These are phyloP conservation scores for Hystrix cristata DNA, from an alignment of 2,113 vertebrate genomes.

Conservation along the genomic window DNA sequence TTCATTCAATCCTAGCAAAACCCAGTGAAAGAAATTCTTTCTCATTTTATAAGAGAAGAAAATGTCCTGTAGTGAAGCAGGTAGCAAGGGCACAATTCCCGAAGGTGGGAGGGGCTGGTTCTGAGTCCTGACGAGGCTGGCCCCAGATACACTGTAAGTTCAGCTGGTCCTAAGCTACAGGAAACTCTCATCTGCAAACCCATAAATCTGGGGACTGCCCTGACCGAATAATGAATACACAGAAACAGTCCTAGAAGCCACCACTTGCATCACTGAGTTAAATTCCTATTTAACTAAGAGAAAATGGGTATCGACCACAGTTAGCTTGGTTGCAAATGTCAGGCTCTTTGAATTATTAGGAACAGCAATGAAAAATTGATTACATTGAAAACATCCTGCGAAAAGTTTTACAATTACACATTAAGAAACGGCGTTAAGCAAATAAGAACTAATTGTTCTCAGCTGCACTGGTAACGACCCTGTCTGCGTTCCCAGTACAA, in stretches of 20 bases:
- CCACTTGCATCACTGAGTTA: conserved; percentile 79
- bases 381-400: conserved; percentile 86
- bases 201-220: background rate
- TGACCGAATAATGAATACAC: conserved; percentile 73
- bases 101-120: background rate
- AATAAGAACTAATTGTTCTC: conserved; percentile 88
- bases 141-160: background rate
- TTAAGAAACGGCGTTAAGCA: conserved; percentile 86
- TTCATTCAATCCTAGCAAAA: conserved; percentile 5
- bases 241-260: conserved; percentile 79
- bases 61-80: background rate
- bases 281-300: conserved; percentile 88
- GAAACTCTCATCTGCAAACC: background rate
- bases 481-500: conserved; percentile 75
- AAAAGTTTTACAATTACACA: conserved; percentile 85
- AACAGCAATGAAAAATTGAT: conserved; percentile 87
- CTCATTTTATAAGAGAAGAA: background rate
- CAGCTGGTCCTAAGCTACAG: background rate
- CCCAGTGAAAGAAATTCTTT: background rate
- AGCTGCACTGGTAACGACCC: conserved; percentile 81
- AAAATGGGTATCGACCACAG: conserved; percentile 88
- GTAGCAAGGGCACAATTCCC: background rate
- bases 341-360: conserved; percentile 88
- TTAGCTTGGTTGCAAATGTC: conserved; percentile 87
- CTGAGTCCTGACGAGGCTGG: background rate